Evolutionary conservation across 2,888 invertebrate genomes (phyloP).

Genomic region (Chrysodeixis includens): DNA sequence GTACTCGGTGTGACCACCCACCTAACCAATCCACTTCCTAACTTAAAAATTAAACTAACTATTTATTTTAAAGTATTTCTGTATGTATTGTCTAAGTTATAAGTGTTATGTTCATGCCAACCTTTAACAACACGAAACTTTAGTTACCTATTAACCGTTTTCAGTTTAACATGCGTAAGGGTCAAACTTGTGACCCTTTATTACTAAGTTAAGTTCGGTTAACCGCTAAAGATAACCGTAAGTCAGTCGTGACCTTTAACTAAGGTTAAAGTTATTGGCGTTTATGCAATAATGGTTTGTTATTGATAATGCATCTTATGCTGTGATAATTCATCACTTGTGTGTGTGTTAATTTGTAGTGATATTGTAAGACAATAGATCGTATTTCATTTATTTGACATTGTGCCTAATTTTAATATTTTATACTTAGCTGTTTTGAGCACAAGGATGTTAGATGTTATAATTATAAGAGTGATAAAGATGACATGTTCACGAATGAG

Average conservation of each 20-base stretch:
- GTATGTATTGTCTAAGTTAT: no score
- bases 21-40: no score
- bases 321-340: background rate
- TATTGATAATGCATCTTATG: background rate
- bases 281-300: background rate
- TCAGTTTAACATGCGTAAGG: no score
- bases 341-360: no score
- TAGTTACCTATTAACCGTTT: no score
- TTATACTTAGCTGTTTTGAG: background rate
- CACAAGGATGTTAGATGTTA: background rate
- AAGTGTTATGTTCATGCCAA: no score
- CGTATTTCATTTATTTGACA: background rate
- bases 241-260: constrained; percentile 1
- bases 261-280: constrained; percentile 1
- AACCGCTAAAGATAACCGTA: constrained; percentile 1
- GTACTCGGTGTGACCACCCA: no score
- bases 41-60: no score
- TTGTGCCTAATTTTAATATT: background rate
- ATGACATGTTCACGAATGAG: no score
- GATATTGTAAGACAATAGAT: background rate
- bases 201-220: background rate
- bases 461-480: background rate
- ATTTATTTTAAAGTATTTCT: no score
- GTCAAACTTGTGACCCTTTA: background rate
- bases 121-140: no score